phyloP scores from a whole-genome alignment of 2,113 vertebrate genomes.

The Motacilla alba region DNA sequence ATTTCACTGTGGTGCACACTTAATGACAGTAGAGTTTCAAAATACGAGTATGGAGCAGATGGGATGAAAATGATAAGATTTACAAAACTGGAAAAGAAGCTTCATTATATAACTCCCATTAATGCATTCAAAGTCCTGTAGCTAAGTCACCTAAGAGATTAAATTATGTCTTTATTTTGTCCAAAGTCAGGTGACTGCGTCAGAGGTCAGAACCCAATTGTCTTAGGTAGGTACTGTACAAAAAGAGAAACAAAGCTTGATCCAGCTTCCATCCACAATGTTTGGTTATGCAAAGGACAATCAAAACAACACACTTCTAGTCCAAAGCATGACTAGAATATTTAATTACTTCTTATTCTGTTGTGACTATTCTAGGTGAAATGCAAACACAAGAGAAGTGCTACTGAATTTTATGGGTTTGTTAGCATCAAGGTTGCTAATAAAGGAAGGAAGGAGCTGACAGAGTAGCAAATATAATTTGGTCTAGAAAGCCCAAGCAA shows the following conservation, averaged over 20 bases:
- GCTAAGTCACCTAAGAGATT: background rate
- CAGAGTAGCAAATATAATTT: background rate
- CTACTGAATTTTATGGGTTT: background rate
- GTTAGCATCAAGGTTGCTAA: background rate
- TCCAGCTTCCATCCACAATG: background rate
- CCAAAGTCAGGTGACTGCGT: background rate
- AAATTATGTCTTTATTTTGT: background rate
- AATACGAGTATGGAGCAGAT: rapidly evolving
- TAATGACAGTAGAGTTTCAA: background rate
- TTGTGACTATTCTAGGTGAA: background rate
- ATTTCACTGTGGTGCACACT: background rate
- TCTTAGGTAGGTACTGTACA: background rate
- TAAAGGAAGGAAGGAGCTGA: background rate
- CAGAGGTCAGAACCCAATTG: background rate
- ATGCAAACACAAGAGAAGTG: background rate
- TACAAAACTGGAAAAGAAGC: background rate
- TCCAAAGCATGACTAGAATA: background rate
- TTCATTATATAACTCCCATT: background rate
- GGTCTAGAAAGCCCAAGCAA: background rate
- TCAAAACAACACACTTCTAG: background rate
- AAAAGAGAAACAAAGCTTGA: background rate
- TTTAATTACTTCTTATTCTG: background rate
- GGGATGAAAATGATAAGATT: background rate
- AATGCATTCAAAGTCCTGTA: background rate
- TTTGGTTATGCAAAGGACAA: background rate